Evolutionary conservation across 23 tunicate genomes (phyloP), one percentile per base, ranked within the genome.

Genomic region (Diplosoma virens): DNA sequence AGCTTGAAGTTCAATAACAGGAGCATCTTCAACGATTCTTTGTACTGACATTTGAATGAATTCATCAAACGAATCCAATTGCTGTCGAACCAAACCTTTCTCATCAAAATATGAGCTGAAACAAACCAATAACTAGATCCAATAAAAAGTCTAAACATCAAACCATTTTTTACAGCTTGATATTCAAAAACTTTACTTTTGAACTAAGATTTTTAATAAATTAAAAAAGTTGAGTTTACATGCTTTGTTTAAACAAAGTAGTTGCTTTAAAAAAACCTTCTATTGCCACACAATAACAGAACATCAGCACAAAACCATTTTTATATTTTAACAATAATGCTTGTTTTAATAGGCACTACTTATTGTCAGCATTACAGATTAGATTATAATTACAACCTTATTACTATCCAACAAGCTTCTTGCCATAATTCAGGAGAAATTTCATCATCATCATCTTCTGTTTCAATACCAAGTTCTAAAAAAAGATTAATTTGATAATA

Each of bases 41-140:
- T 95, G 99, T 11, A 95, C 99, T 23, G 96, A 89, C 99, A 95
- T 95, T 61, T 92, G 95, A 59, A 95, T 95, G 77, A 95, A 95
- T 72, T 95, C 99, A 85, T 95, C 99, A 58, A 95, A 95, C 0
- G 99, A 95, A 36, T 95, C 99, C 41, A 95, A 66, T 78, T 95
- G 99, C 68, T 95, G 99, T 7, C 99, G 82, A 22, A 95, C 99
- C 59, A 95, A 87, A 0, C 99, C 99, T 58, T 95, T 95, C 68
- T 95, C 99, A 70, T 95, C 97, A 70, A 95, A 95, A 61, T 95
- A 95, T 1, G 96, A 84, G 34, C 97, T 81, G 33, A 1, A 81
- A 71, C 29, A 64, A 64, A 9, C 25, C 17, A 55, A 4, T 9
- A n/a, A n/a, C n/a, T n/a, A n/a, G n/a, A n/a, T n/a, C n/a, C n/a